These are phyloP conservation scores for Archegozetes longisetosus DNA, from an alignment of 1,140 invertebrate genomes.

Conservation along the genomic window DNA sequence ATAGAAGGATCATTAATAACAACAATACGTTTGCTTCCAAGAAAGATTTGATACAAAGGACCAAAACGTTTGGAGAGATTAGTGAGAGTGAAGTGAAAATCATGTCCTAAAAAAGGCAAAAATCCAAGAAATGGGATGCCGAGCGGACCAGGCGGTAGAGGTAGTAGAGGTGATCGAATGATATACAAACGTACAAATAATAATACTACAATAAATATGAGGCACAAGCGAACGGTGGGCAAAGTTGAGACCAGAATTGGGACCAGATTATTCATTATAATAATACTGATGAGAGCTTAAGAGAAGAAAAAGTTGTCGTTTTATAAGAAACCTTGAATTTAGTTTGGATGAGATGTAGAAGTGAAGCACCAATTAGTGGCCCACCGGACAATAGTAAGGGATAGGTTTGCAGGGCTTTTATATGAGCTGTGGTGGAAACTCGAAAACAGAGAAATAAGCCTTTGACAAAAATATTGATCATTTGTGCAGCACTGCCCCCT, in stretches of 20 bases:
- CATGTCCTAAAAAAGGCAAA: constrained; percentile 52
- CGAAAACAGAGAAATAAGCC: too few species aligned
- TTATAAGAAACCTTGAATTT: too few species aligned
- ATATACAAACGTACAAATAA: neutral
- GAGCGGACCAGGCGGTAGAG: constrained; percentile 59
- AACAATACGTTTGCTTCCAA: constrained; percentile 62
- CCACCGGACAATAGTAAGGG: neutral
- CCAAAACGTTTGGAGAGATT: constrained; percentile 58
- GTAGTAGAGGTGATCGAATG: neutral
- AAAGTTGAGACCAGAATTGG: neutral
- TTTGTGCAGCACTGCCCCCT: too few species aligned
- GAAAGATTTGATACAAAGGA: constrained; percentile 54
- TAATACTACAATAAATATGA: neutral
- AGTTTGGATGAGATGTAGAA: neutral
- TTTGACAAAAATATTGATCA: too few species aligned
- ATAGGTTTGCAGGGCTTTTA: neutral
- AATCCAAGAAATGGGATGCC: constrained; percentile 64
- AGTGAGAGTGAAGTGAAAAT: constrained; percentile 55
- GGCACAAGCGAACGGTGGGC: neutral
- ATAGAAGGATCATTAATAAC: constrained; percentile 65
- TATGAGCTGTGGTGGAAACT: neutral
- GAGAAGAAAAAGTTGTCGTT: too few species aligned
- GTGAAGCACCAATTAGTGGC: neutral
- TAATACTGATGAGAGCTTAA: neutral
- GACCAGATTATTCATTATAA: constrained; percentile 2